A percentile compares a stretch with the other conserved stretches of the same genome.
These are phyloP conservation scores for Botia almorhae DNA, from an alignment of 2,797 vertebrate species.

Conservation along the genomic window DNA sequence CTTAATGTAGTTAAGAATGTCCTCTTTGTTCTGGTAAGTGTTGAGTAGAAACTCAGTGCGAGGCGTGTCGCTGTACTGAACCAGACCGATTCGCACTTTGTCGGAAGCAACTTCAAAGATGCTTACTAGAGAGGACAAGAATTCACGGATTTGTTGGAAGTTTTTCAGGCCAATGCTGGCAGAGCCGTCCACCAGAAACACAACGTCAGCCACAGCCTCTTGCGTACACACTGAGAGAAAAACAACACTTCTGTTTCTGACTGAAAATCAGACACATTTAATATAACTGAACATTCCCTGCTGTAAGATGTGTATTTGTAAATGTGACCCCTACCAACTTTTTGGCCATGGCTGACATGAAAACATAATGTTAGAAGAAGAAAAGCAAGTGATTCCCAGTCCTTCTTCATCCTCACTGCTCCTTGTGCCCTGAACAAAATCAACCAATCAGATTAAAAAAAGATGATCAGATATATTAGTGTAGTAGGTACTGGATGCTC, in stretches of 20 bases:
- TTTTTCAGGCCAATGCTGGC: slow-evolving; percentile 75
- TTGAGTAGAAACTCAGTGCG: slow-evolving; percentile 82
- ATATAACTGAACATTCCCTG: neutral
- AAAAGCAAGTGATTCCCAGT: slow-evolving; percentile 62
- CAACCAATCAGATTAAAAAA: neutral
- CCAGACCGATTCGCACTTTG: slow-evolving; percentile 78
- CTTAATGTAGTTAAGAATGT: slow-evolving; percentile 83
- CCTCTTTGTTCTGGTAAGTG: slow-evolving; percentile 76
- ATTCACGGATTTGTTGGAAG: slow-evolving; percentile 74
- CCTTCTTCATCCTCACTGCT: slow-evolving; percentile 65
- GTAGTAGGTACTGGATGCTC: neutral
- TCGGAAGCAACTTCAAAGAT: slow-evolving; percentile 78
- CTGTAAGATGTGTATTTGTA: neutral
- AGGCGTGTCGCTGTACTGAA: slow-evolving; percentile 75
- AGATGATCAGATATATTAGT: neutral
- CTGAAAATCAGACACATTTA: neutral
- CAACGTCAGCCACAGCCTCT: slow-evolving; percentile 77
- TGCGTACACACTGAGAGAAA: slow-evolving; percentile 77
- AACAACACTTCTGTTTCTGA: slow-evolving; percentile 38
- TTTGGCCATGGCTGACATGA: slow-evolving; percentile 63
- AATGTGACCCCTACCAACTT: slow-evolving; percentile 64
- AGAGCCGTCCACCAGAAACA: slow-evolving; percentile 84
- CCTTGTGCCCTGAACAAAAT: slow-evolving; percentile 35
- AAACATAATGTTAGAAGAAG: slow-evolving; percentile 67
- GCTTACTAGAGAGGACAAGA: slow-evolving; percentile 74